Evolutionary conservation across 2,113 vertebrate genomes (phyloP).

Genomic region (Zosterops japonicus): DNA sequence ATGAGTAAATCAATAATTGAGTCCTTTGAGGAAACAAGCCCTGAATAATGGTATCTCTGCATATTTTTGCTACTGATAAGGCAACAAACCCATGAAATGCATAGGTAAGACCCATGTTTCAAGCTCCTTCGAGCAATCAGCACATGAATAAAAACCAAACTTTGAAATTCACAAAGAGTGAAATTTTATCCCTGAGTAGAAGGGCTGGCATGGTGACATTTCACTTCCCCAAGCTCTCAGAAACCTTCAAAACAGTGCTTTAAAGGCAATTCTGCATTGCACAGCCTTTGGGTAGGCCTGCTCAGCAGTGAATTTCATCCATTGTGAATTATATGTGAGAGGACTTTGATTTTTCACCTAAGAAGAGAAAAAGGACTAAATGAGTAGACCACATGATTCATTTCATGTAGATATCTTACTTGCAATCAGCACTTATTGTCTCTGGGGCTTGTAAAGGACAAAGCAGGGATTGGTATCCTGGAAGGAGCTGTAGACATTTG

Average conservation of each 20-base stretch:
- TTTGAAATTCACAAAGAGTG: background rate
- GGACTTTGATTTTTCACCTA: conserved; percentile 55
- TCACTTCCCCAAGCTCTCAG: background rate
- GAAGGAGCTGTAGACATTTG: background rate
- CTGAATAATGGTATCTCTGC: background rate
- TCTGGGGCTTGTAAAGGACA: conserved; percentile 10
- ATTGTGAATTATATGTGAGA: conserved; percentile 19
- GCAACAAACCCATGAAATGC: background rate
- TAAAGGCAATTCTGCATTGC: background rate
- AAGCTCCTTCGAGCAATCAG: background rate
- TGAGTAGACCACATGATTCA: background rate
- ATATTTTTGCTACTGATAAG: background rate
- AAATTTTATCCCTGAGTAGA: background rate
- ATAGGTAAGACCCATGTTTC: background rate
- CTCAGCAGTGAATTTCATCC: background rate
- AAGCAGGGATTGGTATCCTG: conserved; percentile 1
- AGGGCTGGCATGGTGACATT: background rate
- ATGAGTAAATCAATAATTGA: background rate
- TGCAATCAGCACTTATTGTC: conserved; percentile 63
- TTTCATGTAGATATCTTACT: background rate
- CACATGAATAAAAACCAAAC: conserved; percentile 20
- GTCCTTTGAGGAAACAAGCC: background rate
- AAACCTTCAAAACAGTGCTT: background rate
- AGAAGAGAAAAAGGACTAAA: conserved; percentile 21
- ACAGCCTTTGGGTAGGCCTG: background rate